Evolutionary conservation across 2,888 invertebrate genomes (phyloP).

Genomic region (Diachrysia chrysitis): DNA sequence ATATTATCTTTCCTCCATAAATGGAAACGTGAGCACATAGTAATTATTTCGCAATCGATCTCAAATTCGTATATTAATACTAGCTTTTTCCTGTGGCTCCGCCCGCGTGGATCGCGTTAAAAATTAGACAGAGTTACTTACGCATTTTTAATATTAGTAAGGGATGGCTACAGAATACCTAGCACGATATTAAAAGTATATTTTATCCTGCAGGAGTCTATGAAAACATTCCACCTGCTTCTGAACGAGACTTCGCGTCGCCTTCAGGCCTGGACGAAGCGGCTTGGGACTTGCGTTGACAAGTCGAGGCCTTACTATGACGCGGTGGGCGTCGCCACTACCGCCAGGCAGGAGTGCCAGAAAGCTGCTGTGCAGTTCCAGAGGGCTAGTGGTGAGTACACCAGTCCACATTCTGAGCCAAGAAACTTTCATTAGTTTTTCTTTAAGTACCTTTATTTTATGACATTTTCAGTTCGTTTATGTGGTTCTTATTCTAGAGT

Average conservation of each 20-base stretch:
- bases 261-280: slow-evolving; percentile 94
- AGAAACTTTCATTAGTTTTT: too few relatives aligned
- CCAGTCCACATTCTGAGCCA: too few relatives aligned
- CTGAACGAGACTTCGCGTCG: slow-evolving; percentile 95
- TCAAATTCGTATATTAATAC: too few relatives aligned
- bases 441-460: too few relatives aligned
- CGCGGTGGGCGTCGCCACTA: slow-evolving; percentile 92
- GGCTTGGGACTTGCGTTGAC: slow-evolving; percentile 95
- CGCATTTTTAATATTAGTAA: too few relatives aligned
- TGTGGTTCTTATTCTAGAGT: not conserved
- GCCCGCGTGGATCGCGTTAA: too few relatives aligned
- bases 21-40: too few relatives aligned
- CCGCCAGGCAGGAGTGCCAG: slow-evolving; percentile 95
- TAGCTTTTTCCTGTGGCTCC: too few relatives aligned
- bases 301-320: slow-evolving; percentile 97
- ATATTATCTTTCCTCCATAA: too few relatives aligned
- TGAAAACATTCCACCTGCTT: slow-evolving; percentile 96
- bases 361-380: slow-evolving; percentile 97
- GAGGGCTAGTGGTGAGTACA: slow-evolving; percentile 93
- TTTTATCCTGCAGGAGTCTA: slow-evolving; percentile 92
- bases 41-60: too few relatives aligned
- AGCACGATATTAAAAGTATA: not conserved
- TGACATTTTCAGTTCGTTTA: not conserved
- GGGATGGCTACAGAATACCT: not conserved
- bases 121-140: too few relatives aligned